These are phyloP conservation scores for Idaea straminata DNA, from an alignment of 2,888 invertebrate species.

Conservation along the genomic window DNA sequence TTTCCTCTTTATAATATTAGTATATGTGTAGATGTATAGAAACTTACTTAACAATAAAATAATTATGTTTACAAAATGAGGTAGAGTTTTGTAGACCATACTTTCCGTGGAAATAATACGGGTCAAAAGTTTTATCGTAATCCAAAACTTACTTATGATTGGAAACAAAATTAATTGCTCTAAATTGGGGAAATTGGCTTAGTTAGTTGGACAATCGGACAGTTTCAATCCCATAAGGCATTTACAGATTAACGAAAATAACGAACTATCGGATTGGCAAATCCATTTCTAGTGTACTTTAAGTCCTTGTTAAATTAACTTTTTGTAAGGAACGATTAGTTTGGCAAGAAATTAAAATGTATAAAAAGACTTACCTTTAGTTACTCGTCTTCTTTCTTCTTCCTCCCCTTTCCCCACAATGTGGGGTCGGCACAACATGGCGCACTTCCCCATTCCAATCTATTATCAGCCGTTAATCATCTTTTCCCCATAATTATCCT, in stretches of 20 bases:
- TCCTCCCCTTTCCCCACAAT: too few species aligned
- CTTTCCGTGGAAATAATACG: too few species aligned
- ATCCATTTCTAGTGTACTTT: neutral
- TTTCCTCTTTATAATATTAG: too few species aligned
- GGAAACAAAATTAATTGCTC: neutral
- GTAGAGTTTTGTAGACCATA: too few species aligned
- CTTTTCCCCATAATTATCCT: too few species aligned
- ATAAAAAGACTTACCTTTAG: neutral
- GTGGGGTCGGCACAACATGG: too few species aligned
- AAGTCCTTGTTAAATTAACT: neutral
- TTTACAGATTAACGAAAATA: neutral
- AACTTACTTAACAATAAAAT: too few species aligned
- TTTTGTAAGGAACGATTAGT: neutral
- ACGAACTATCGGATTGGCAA: neutral
- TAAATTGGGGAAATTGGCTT: neutral
- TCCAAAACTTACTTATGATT: neutral
- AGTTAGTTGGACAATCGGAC: neutral
- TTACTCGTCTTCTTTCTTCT: too few species aligned
- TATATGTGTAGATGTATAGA: too few species aligned
- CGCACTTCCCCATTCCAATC: too few species aligned
- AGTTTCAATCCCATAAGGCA: neutral
- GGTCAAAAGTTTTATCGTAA: neutral
- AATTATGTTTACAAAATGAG: too few species aligned
- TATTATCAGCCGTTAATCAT: too few species aligned
- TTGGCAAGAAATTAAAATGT: neutral